Evolutionary conservation across 2,888 invertebrate genomes (phyloP), one percentile per base, ranked within the genome.

Genomic region (Cephus nigrinus): DNA sequence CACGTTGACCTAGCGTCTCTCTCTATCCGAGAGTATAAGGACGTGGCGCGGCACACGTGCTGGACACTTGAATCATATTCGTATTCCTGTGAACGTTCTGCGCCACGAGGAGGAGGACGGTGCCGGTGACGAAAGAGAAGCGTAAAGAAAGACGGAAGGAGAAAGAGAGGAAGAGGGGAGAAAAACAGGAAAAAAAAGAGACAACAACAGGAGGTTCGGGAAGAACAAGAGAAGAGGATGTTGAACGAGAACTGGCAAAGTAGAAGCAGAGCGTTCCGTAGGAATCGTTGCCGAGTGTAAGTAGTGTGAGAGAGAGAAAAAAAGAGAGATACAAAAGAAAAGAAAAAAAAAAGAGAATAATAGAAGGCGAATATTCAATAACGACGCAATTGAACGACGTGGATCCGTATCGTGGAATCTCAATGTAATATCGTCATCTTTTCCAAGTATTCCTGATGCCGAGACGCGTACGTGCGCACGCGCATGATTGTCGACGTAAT

Each of bases 41-140:
- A 76, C 78, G 76, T 71, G 77, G 40, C 69, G 76, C 35, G 74
- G 79, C 84, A 83, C 84, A 85, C 82, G 82, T 84, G 85, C 81
- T 82, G 79, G 81, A 81, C 84, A 84, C 79, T 83, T 85, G 84
- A 79, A 81, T 79, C 76, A 77, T 40, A 75, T 76, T 73, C 78
- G 79, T 69, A 69, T 69, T 69, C 32, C 69, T 69, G 69, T 69
- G 69, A 69, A 69, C 69, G 69, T 32, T 32, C 31, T 32, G 69
- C 69, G 69, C 12, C 11, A 1, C 23, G 40, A 32, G 15, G 69
- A 69, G 35, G 12, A 69, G 69, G 69, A 32, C 30, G 35, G 33
- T 23, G 23, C 5, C 12, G 35, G 34, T 30, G 34, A 35, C 11
- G 73, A n/a, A 73, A 73, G 35, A 73, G 35, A 35, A 32, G 73